Percentiles rank a stretch among this genome's conserved stretches.
phyloP scores from a whole-genome alignment of 2,888 invertebrate genomes.

The Dynastes tityus region DNA sequence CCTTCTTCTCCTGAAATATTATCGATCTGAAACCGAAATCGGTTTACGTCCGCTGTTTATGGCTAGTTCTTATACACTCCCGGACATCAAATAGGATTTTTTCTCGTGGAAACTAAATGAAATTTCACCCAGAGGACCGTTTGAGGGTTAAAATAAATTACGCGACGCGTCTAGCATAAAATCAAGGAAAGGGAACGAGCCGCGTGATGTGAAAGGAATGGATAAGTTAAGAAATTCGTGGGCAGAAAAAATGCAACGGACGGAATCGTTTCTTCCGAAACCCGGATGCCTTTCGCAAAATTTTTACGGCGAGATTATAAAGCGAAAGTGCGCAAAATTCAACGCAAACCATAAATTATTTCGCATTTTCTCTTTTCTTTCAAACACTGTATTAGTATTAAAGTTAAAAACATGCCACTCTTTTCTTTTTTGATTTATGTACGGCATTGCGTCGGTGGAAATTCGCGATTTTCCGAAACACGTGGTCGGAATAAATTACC shows the following conservation, averaged over 20 bases:
- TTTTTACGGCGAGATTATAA: not conserved
- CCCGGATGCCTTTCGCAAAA: not conserved
- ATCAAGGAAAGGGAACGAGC: slow-evolving; percentile 12
- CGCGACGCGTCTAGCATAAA: slow-evolving; percentile 32
- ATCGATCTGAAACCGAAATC: not conserved
- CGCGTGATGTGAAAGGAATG: slow-evolving; percentile 24
- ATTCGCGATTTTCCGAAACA: too few species aligned
- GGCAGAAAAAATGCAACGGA: not conserved
- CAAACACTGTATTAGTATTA: too few species aligned
- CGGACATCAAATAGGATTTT: slow-evolving; percentile 16
- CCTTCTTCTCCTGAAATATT: not conserved
- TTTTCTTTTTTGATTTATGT: too few species aligned
- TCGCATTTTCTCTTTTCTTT: too few species aligned
- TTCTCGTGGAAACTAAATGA: slow-evolving; percentile 29
- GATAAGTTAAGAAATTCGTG: slow-evolving; percentile 4
- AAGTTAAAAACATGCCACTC: too few species aligned
- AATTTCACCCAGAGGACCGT: slow-evolving; percentile 33
- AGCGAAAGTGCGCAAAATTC: not conserved
- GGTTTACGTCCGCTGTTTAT: slow-evolving; percentile 15
- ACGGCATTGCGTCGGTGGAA: too few species aligned
- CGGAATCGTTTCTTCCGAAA: not conserved
- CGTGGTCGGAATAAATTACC: too few species aligned
- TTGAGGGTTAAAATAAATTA: slow-evolving; percentile 37
- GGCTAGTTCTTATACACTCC: slow-evolving; percentile 26
- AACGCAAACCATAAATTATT: too few species aligned